phyloP scores from a whole-genome alignment of 2,888 invertebrate species.

The Diarsia brunnea region DNA sequence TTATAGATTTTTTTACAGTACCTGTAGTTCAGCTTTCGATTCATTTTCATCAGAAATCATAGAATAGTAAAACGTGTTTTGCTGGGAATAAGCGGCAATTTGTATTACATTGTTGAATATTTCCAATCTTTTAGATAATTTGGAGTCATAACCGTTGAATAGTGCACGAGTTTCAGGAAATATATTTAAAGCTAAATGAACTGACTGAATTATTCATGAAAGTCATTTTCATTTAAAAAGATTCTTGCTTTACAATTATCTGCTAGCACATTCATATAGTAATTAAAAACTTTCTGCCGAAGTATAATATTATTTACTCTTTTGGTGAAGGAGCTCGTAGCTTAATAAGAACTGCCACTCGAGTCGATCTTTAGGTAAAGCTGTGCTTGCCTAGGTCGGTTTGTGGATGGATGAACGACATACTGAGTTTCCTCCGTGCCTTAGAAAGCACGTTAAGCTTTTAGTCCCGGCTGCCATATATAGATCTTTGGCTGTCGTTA shows the following conservation, averaged over 20 bases:
- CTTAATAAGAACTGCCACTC: no score
- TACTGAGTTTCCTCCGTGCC: no score
- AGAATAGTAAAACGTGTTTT: not conserved
- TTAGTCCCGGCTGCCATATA: no score
- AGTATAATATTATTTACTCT: not conserved
- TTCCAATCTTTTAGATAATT: not conserved
- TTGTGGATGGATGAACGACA: no score
- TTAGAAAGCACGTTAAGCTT: no score
- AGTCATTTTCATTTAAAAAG: slow-evolving; percentile 7
- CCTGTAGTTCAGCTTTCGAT: not conserved
- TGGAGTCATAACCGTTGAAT: not conserved
- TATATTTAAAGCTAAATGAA: not conserved
- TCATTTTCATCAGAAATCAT: slow-evolving; percentile 4
- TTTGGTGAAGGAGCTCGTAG: no score
- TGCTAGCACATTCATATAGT: not conserved
- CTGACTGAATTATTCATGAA: slow-evolving; percentile 1
- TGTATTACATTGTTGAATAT: not conserved
- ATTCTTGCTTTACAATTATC: slow-evolving; percentile 7
- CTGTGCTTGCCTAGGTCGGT: no score
- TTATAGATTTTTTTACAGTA: slow-evolving; percentile 12
- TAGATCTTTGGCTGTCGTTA: no score
- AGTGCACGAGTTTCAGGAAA: not conserved
- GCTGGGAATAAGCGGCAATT: not conserved
- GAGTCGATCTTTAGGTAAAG: no score
- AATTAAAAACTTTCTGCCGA: not conserved